These are phyloP conservation scores for Epirrita christyi DNA, from an alignment of 2,888 invertebrate species.

Conservation along the genomic window DNA sequence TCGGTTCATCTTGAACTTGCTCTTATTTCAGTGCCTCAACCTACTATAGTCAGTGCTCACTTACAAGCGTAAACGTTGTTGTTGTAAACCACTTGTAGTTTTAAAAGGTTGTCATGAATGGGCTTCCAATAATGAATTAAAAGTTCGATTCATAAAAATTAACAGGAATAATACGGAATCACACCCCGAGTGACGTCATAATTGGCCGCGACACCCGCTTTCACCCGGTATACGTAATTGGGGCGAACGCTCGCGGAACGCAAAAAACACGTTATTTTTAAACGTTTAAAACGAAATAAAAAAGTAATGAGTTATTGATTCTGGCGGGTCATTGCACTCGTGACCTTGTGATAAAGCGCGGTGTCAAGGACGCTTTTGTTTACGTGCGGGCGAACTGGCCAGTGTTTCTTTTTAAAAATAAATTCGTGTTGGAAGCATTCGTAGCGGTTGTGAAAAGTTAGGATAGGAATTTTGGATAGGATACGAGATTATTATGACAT, in stretches of 20 bases:
- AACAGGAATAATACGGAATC: conserved; percentile 42
- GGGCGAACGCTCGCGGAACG: conserved; percentile 43
- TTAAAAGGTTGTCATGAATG: conserved; percentile 22
- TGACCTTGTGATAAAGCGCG: conserved; percentile 48
- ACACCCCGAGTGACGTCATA: conserved; percentile 52
- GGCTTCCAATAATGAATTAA: conserved; percentile 30
- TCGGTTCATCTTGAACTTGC: too few species aligned
- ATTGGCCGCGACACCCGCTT: conserved; percentile 49
- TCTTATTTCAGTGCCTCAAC: too few species aligned
- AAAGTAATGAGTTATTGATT: conserved; percentile 74
- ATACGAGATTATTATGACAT: background rate
- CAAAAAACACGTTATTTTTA: conserved; percentile 68
- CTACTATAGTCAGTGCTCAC: too few species aligned
- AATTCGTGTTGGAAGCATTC: background rate
- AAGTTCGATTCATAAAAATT: conserved; percentile 40
- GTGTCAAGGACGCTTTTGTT: conserved; percentile 67
- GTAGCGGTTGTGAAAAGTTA: background rate
- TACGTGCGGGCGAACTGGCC: conserved; percentile 45
- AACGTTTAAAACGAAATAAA: conserved; percentile 68
- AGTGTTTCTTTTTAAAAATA: conserved; percentile 34
- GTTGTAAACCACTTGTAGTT: conserved; percentile 20
- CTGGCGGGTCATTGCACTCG: conserved; percentile 52
- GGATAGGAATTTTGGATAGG: background rate
- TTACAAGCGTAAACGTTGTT: too few species aligned
- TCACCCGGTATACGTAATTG: conserved; percentile 58